Conservation (phyloP, 2,888 invertebrate species). For the Laspeyria flexula region DNA sequence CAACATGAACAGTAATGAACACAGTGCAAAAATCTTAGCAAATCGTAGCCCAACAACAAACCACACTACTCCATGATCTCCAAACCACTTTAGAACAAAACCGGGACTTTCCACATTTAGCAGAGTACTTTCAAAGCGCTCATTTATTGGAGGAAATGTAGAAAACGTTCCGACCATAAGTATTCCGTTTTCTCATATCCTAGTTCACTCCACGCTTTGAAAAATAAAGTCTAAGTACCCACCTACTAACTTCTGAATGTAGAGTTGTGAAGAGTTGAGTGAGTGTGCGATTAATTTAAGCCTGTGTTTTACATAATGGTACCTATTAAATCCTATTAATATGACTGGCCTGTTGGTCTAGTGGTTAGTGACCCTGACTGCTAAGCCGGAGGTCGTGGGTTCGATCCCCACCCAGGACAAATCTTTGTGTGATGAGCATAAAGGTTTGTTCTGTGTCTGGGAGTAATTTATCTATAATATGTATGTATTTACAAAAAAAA, state of each 20-base stretch:
- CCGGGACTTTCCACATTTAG: not conserved
- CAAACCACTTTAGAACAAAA: slow-evolving; percentile 2
- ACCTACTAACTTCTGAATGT: slow-evolving; percentile 22
- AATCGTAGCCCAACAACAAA: not conserved
- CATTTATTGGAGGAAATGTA: slow-evolving; percentile 24
- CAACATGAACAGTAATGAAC: not conserved
- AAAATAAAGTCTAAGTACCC: slow-evolving; percentile 28
- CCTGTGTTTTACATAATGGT: no score
- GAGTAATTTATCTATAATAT: no score
- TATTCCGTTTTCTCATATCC: slow-evolving; percentile 43
- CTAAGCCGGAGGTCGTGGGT: no score
- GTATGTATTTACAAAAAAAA: no score
- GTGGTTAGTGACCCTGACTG: no score
- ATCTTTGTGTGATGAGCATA: no score
- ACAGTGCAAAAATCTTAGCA: not conserved
- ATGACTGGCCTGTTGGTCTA: no score
- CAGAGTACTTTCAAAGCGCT: slow-evolving; percentile 12
- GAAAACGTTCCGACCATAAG: slow-evolving; percentile 24
- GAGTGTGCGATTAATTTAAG: not conserved
- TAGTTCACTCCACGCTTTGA: slow-evolving; percentile 27
- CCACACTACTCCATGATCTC: not conserved
- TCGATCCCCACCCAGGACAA: no score
- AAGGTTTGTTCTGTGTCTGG: no score
- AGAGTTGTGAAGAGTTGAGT: slow-evolving; percentile 32
- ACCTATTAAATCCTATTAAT: no score